These are phyloP conservation scores for Agonum fuliginosum DNA, from an alignment of 2,888 invertebrate species.

Conservation along the genomic window DNA sequence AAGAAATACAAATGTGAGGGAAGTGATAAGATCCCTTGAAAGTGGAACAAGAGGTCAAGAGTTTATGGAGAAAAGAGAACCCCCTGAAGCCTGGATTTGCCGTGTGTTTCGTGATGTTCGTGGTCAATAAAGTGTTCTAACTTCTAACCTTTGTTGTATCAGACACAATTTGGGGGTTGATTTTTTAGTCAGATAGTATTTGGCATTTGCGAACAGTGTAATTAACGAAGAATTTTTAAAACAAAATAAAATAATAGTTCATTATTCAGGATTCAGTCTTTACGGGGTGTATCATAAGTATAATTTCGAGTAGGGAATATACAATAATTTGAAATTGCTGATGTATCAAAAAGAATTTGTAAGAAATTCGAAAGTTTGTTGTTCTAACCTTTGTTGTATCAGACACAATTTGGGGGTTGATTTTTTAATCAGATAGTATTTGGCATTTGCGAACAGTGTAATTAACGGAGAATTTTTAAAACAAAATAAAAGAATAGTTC, in stretches of 20 bases:
- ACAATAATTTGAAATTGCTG: too few species aligned
- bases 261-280: too few species aligned
- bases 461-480: background rate
- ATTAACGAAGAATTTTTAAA: background rate
- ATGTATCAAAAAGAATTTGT: too few species aligned
- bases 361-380: background rate
- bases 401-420: background rate
- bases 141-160: background rate
- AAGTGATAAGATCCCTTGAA: constrained; percentile 31
- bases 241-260: background rate
- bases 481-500: background rate
- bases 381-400: background rate
- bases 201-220: background rate
- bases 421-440: background rate
- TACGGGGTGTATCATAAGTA: too few species aligned
- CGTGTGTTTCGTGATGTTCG: background rate
- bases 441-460: background rate
- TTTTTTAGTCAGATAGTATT: background rate
- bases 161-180: background rate
- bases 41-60: constrained; percentile 44
- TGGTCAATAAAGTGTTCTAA: constrained; percentile 26
- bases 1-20: constrained; percentile 36
- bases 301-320: too few species aligned
- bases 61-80: constrained; percentile 22
- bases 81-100: constrained; percentile 11